Conservation (phyloP, 2,113 vertebrate species). For the Clinocottus analis region DNA sequence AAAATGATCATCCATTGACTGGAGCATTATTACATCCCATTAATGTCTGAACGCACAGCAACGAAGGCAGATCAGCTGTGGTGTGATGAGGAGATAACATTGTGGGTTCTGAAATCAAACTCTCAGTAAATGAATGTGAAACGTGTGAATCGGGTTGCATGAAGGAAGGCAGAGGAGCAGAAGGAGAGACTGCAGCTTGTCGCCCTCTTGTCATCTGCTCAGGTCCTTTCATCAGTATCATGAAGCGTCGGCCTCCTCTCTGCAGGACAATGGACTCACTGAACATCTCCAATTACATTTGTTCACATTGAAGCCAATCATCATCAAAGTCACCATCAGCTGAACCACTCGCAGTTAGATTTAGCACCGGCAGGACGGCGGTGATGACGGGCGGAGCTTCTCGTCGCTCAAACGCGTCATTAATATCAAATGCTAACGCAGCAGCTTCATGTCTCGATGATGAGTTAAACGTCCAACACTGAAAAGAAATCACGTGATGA, state of each 20-base stretch:
- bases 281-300: background rate
- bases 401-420: too few species aligned
- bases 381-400: too few species aligned
- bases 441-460: too few species aligned
- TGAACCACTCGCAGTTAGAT: too few species aligned
- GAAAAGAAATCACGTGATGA: background rate
- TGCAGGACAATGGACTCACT: background rate
- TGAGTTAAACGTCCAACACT: background rate
- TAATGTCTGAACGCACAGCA: constrained; percentile 3
- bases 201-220: constrained; percentile 18
- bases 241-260: background rate
- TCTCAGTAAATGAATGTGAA: constrained; percentile 19
- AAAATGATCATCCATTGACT: background rate
- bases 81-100: background rate
- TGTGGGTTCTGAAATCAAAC: constrained; percentile 6
- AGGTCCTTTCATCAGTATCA: constrained; percentile 1
- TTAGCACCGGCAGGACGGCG: too few species aligned
- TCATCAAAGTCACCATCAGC: background rate
- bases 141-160: constrained; percentile 22
- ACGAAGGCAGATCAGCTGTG: constrained; percentile 13
- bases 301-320: background rate
- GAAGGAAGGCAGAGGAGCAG: background rate
- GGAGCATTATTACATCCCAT: constrained; percentile 12
- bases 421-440: background rate
- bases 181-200: constrained; percentile 2